phyloP scores from a whole-genome alignment of 2,113 vertebrate genomes.

The Vulpes ferrilata region DNA sequence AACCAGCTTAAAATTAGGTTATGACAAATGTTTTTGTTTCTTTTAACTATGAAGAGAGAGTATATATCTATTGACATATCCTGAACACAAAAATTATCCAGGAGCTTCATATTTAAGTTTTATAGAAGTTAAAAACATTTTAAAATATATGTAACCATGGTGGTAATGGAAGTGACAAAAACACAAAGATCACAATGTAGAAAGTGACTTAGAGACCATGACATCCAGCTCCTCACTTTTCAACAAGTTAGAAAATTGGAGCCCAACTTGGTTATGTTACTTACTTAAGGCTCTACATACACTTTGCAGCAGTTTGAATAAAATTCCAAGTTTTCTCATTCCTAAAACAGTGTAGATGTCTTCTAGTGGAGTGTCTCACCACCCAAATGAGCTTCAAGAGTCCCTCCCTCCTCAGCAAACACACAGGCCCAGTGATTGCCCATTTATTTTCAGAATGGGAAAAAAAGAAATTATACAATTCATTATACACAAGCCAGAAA shows the following conservation, averaged over 20 bases:
- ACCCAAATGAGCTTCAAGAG: neutral
- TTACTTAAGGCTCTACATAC: neutral
- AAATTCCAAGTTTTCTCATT: conserved; percentile 1
- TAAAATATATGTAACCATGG: neutral
- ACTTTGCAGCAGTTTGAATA: neutral
- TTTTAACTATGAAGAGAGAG: neutral
- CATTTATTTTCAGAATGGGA: neutral
- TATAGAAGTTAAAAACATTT: neutral
- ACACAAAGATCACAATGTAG: neutral
- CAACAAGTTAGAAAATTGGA: neutral
- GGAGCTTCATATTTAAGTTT: neutral
- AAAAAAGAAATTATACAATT: neutral
- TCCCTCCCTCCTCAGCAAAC: neutral
- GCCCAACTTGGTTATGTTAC: neutral
- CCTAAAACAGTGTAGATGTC: neutral
- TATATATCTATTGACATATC: neutral
- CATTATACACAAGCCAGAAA: neutral
- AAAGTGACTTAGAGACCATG: neutral
- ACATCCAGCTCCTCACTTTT: neutral
- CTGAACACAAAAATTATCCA: neutral
- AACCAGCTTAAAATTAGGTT: neutral
- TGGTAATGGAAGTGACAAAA: neutral
- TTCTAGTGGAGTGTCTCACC: neutral
- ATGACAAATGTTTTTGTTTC: neutral
- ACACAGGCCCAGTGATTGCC: neutral